Base-by-base conservation (phyloP, 2,797 vertebrate genomes). In the Neosalanx taihuensis region DNA sequence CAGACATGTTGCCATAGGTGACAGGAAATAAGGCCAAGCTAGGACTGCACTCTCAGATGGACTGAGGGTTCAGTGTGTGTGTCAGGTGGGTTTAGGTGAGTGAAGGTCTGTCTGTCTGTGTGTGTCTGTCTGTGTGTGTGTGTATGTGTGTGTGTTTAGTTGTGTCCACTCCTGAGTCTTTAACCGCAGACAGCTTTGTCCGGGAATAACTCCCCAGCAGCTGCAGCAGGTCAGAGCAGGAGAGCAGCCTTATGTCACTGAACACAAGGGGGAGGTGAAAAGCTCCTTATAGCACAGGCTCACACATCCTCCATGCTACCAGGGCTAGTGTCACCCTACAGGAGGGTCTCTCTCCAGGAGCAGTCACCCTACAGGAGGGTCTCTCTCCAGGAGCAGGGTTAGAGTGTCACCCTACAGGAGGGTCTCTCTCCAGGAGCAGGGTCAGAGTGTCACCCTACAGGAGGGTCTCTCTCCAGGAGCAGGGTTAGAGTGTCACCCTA, bases 201-300 rank as follows among this genome's bases (percentile, higher is more conserved):
- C 72, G 61, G 46, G 58, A 31, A 71, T 53, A 56, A 26, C 49
- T 51, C 5, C 18, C 9, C 18, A 7, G 33, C 67, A 31, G 20
- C 62, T 51, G 13, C 41, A 46, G 41, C 41, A 15, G 6, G 20
- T 56, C 77, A 85, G 81, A 76, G 70, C 64, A 57, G 41, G 69
- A n/a, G 5, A 69, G 56, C 46, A 71, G 41, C 41, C 80, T 90
- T 89, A 90, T 80, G 87, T 89, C 83, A 90, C 86, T 53, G 69
- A 23, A 86, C 81, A 84, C 75, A 72, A 89, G 69, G 76, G 76
- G 72, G 70, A 75, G 76, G 76, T 71, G 69, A 74, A 46, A 87
- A 91, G 87, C 90, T 89, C 75, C 88, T 92, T 91, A 91, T 3
- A 64, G 64, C 72, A 46, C 58, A 67, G 64, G 74, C 61, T 37